Conservation (phyloP, 2,113 vertebrate genomes). For the Gobius niger region DNA sequence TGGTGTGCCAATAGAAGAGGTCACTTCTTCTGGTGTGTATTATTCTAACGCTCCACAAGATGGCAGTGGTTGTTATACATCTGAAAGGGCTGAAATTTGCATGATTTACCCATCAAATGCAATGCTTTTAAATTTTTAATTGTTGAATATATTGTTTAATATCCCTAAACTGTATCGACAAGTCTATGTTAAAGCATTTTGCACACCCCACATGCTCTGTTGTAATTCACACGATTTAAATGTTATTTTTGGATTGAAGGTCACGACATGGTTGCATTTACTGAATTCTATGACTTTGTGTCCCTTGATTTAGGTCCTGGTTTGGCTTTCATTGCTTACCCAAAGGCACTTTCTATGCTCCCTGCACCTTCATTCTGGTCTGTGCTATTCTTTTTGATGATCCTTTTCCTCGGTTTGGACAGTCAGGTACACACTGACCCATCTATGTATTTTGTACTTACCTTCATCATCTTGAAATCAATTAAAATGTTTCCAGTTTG, state of each 20-base stretch:
- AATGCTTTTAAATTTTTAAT: too few relatives aligned
- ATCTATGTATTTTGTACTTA: neutral
- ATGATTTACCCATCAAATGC: neutral
- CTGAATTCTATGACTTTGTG: neutral
- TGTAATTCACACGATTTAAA: neutral
- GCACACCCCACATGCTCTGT: too few relatives aligned
- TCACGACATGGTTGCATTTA: neutral
- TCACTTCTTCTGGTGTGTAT: conserved; percentile 74
- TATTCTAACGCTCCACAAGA: conserved; percentile 59
- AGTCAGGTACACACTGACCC: conserved; percentile 79
- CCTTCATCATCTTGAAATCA: neutral
- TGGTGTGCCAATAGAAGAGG: conserved; percentile 59
- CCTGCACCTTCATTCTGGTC: conserved; percentile 87
- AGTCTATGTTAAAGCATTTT: too few relatives aligned
- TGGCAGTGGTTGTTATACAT: conserved; percentile 35
- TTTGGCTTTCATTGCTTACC: conserved; percentile 85
- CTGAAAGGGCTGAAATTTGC: neutral
- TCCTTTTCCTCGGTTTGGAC: conserved; percentile 88
- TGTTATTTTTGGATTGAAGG: neutral
- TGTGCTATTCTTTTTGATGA: conserved; percentile 92
- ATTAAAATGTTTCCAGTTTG: conserved; percentile 77
- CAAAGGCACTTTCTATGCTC: conserved; percentile 85
- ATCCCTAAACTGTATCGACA: too few relatives aligned
- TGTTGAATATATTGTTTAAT: too few relatives aligned
- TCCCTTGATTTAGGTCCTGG: conserved; percentile 78